Base-by-base conservation (phyloP, 2,113 vertebrate genomes). In the Solenodon paradoxus region DNA sequence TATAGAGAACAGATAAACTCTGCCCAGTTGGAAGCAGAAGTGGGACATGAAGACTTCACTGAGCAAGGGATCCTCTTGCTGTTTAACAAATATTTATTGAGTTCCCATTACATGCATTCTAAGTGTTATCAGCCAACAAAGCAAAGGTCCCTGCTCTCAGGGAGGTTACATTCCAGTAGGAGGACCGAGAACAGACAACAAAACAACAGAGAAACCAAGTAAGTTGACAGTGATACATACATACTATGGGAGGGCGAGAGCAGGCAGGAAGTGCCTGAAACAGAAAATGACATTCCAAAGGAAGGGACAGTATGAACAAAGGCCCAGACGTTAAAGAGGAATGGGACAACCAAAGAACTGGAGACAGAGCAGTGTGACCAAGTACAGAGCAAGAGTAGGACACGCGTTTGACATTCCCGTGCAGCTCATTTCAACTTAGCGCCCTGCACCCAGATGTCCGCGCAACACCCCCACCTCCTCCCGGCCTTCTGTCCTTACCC, bases 361-460 rank as follows among this genome's bases (percentile, higher is more conserved):
- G 40, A 32, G 19, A 28, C 2, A 42, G n/a, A 1, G 20, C 26
- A 9, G 1, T 38, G 7, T 8, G 53, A 40, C 20, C 0, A 0
- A 22, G 8, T 2, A 32, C 0, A 61, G 51, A 57, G 19, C 9
- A 40, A 1, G 17, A 13, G 38, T 7, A 38, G 45, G 20, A 15
- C 11, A 11, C 1, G 4, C 32, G 1, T 0, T 2, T 30, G 32
- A 49, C 42, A 49, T 32, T 9, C 17, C 72, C 55, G n/a, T 10
- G 26, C 51, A 13, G 2, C 7, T 38, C 20, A 32, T 13, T 64
- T 10, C 22, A 9, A 30, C 7, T 7, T 49, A 45, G 13, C 40
- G 11, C 20, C 11, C 6, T 26, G 15, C 63, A 17, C 63, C 3
- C 59, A 12, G 6, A 4, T 63, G 17, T 35, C 51, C 38, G 7